Evolutionary conservation across 2,113 vertebrate species (phyloP), one percentile per base, ranked within the genome.

Genomic region (Todiramphus chloris): DNA sequence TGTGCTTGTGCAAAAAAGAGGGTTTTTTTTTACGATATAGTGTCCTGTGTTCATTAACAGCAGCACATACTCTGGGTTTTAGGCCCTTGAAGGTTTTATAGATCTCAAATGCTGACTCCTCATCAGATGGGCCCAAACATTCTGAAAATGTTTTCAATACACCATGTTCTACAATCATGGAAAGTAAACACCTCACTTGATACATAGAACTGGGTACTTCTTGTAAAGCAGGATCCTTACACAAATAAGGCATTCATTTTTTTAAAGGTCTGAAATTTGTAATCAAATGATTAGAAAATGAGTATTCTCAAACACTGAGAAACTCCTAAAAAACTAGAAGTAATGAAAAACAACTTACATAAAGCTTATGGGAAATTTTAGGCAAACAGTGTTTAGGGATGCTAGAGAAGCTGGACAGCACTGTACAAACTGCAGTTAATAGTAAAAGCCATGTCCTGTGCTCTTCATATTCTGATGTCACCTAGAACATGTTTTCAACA

Each of bases 191-290:
- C 5, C 18, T 74, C 28, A 8, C 28, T 41, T 63, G 21, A 50
- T 25, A 66, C 0, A 0, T 1, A 59, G 50, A 50, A 70, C 8
- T 39, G 19, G 4, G 14, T 46, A 67, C 24, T 74, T 62, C 5
- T 31, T 21, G 17, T n/a, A 50, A 89, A 91, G 24, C 10, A 70
- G 18, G 14, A 83, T 39, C 63, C 68, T 72, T 46, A 50, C 25
- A 73, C 11, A 60, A 77, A 53, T 39, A 64, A 0, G 16, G 11
- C 1, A 2, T 19, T 63, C 28, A 10, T 11, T 53, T 58, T 27
- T 83, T 27, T 13, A 33, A 87, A 81, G 4, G 4, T 37, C 17
- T 77, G 46, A 51, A 7, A n/a, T 72, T 87, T 72, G 50, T 37
- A 75, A 67, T 17, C 7, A 82, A 78, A 3, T 11, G 3, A 60